These are phyloP conservation scores for Semnornis frantzii DNA, from an alignment of 2,113 vertebrate species.

Conservation along the genomic window DNA sequence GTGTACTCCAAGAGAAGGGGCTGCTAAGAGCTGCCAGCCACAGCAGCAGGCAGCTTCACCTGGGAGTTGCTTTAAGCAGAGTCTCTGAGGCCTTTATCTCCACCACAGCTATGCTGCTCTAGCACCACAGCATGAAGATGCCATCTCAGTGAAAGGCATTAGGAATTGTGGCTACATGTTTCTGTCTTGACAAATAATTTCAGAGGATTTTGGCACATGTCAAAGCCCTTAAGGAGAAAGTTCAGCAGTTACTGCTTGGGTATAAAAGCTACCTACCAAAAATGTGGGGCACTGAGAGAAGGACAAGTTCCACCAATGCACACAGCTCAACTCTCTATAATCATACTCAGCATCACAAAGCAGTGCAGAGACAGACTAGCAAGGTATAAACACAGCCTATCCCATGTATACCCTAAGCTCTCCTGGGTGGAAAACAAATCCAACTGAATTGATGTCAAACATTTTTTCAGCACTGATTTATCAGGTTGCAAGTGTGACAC, in stretches of 20 bases:
- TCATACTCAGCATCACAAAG: not conserved
- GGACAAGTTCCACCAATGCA: not conserved
- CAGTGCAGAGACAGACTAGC: not conserved
- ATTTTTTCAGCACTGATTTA: not conserved
- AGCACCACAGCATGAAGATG: not conserved
- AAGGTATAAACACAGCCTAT: not conserved
- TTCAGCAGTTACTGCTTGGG: not conserved
- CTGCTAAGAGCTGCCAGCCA: not conserved
- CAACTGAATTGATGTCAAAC: not conserved
- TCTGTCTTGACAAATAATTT: not conserved
- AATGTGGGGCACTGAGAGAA: not conserved
- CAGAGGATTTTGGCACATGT: not conserved
- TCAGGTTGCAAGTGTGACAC: not conserved
- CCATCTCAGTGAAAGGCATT: not conserved
- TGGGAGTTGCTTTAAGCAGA: not conserved
- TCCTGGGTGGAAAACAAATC: not conserved
- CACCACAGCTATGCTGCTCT: not conserved
- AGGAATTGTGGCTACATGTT: not conserved
- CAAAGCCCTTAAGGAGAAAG: not conserved
- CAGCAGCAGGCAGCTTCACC: not conserved
- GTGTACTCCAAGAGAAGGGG: not conserved
- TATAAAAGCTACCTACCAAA: not conserved
- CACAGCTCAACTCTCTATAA: not conserved
- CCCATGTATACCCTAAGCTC: not conserved
- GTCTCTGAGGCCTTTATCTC: not conserved